Conservation (phyloP, 2,888 invertebrate species). For the Drosophila ustulata region DNA sequence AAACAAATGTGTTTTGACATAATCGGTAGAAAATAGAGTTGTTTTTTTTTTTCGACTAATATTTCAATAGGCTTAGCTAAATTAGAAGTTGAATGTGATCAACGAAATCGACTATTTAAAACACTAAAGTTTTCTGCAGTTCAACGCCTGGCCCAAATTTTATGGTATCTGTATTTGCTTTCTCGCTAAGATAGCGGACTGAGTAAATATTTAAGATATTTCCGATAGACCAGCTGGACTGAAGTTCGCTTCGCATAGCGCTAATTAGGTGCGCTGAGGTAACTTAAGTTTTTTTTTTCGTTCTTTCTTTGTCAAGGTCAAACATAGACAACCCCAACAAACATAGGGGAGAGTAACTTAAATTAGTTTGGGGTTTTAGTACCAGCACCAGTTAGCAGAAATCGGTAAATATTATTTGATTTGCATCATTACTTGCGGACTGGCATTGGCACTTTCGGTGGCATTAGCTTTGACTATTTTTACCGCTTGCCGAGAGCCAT, state of each 20-base stretch:
- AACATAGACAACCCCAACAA: slow-evolving; percentile 5
- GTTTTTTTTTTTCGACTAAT: not conserved
- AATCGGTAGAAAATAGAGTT: not conserved
- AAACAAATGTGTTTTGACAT: not conserved
- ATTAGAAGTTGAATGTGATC: not conserved
- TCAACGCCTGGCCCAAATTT: not conserved
- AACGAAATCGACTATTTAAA: not conserved
- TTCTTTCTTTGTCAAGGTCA: slow-evolving; percentile 50
- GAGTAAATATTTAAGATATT: slow-evolving; percentile 44
- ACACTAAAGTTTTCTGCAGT: not conserved
- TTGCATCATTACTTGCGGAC: slow-evolving; percentile 54
- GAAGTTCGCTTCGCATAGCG: slow-evolving; percentile 17
- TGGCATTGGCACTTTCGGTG: slow-evolving; percentile 57
- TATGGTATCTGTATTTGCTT: not conserved
- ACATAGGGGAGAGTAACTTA: slow-evolving; percentile 7
- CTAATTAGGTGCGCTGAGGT: slow-evolving; percentile 27
- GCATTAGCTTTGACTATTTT: slow-evolving; percentile 70
- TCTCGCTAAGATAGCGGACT: slow-evolving; percentile 1
- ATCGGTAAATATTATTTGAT: slow-evolving; percentile 6
- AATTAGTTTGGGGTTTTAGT: slow-evolving; percentile 23
- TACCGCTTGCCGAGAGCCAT: slow-evolving; percentile 83
- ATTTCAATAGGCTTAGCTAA: not conserved
- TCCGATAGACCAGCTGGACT: slow-evolving; percentile 18
- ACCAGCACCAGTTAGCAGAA: slow-evolving; percentile 49
- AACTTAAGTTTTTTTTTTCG: slow-evolving; percentile 1